A percentile compares a stretch with the other conserved stretches of the same genome.
Conservation (phyloP, 2,888 invertebrate species). For the Campopleginae sp. region DNA sequence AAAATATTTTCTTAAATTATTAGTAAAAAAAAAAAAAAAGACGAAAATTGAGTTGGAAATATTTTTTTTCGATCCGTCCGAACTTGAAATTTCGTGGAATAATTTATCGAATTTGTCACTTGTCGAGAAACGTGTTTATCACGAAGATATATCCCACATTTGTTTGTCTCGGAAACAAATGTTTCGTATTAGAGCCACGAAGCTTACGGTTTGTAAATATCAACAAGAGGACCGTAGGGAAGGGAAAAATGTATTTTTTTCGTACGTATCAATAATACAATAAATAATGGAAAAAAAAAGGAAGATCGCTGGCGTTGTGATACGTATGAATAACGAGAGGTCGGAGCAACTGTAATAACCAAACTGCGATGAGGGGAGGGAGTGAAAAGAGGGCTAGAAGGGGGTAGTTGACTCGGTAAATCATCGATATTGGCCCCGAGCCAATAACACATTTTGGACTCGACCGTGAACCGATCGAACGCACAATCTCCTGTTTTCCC, state of each 20-base stretch:
- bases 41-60: background rate
- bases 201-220: slow-evolving; percentile 35
- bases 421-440: slow-evolving; percentile 78
- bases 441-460: slow-evolving; percentile 72
- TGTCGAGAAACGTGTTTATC: slow-evolving; percentile 18
- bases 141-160: slow-evolving; percentile 6
- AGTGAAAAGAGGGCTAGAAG: slow-evolving; percentile 17
- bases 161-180: slow-evolving; percentile 37
- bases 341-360: slow-evolving; percentile 76
- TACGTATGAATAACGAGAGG: slow-evolving; percentile 77
- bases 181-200: slow-evolving; percentile 44
- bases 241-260: slow-evolving; percentile 7
- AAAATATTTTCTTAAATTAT: background rate
- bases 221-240: background rate
- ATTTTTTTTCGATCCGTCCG: background rate
- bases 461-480: slow-evolving; percentile 61
- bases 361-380: slow-evolving; percentile 53
- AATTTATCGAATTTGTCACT: background rate
- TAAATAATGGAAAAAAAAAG: slow-evolving; percentile 44
- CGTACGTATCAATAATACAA: slow-evolving; percentile 51
- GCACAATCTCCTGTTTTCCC: slow-evolving; percentile 60
- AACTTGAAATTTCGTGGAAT: background rate
- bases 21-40: background rate
- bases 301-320: slow-evolving; percentile 57
- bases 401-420: slow-evolving; percentile 75